These are phyloP conservation scores for Myanophis thanlyinensis DNA, from an alignment of 2,113 vertebrate genomes.

Conservation along the genomic window DNA sequence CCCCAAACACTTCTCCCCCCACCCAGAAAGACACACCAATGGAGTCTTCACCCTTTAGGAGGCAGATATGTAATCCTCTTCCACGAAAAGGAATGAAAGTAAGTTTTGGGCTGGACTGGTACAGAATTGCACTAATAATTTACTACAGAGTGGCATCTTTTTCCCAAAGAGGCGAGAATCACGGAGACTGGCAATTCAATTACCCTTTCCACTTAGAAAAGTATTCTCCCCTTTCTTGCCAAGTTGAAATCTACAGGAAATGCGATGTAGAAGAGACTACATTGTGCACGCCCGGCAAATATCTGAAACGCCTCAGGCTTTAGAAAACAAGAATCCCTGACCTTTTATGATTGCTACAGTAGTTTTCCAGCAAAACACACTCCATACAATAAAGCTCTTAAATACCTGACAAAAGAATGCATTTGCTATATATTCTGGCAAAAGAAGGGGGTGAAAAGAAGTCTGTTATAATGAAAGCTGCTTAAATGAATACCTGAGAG, in stretches of 20 bases:
- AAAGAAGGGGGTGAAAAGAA: background rate
- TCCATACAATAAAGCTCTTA: conserved; percentile 46
- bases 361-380: conserved; percentile 51
- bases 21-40: conserved; percentile 54
- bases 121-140: conserved; percentile 47
- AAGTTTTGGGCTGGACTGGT: conserved; percentile 59
- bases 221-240: conserved; percentile 37
- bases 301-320: conserved; percentile 64
- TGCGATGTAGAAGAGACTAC: conserved; percentile 33
- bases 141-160: conserved; percentile 64
- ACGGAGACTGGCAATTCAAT: conserved; percentile 68
- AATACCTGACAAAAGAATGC: conserved; percentile 52
- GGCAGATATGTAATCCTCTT: conserved; percentile 64
- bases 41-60: conserved; percentile 53
- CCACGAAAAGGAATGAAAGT: conserved; percentile 61
- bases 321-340: conserved; percentile 61
- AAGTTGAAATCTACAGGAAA: conserved; percentile 42
- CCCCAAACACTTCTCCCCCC: conserved; percentile 9
- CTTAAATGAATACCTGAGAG: conserved; percentile 41
- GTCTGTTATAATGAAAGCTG: conserved; percentile 45
- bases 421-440: conserved; percentile 30
- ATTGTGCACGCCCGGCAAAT: conserved; percentile 51
- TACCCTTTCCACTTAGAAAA: conserved; percentile 66
- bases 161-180: conserved; percentile 58
- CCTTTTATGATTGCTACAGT: conserved; percentile 59